phyloP scores from a whole-genome alignment of 2,888 invertebrate species.

The Carcina quercana region DNA sequence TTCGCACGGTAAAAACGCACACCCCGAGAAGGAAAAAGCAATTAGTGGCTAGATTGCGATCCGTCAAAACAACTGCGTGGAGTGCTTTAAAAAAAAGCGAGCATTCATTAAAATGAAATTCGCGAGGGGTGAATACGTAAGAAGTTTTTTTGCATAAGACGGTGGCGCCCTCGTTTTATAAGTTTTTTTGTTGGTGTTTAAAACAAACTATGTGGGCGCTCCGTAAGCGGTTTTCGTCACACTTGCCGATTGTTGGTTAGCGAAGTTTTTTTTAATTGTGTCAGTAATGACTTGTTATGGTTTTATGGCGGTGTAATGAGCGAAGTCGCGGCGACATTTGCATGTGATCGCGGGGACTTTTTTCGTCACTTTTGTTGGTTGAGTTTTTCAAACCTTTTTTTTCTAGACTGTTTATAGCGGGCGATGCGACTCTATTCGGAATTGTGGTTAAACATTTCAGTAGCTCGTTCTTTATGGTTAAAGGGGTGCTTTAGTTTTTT shows the following conservation, averaged over 20 bases:
- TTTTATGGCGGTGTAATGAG: conserved; percentile 67
- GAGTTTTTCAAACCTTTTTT: conserved; percentile 58
- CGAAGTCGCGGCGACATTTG: conserved; percentile 61
- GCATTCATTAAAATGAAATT: conserved; percentile 69
- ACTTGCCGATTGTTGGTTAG: conserved; percentile 56
- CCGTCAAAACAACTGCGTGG: conserved; percentile 73
- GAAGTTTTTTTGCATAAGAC: conserved; percentile 73
- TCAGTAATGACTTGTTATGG: conserved; percentile 69
- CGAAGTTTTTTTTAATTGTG: conserved; percentile 68
- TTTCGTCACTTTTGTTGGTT: conserved; percentile 58
- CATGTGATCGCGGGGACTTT: conserved; percentile 63
- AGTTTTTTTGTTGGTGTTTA: conserved; percentile 51
- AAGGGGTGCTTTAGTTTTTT: conserved; percentile 53
- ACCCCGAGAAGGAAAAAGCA: conserved; percentile 72
- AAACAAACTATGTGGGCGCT: conserved; percentile 71
- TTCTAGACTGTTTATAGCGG: conserved; percentile 52
- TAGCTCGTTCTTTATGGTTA: conserved; percentile 54
- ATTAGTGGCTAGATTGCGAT: conserved; percentile 74
- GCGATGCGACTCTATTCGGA: conserved; percentile 59
- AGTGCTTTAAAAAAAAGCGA: conserved; percentile 61
- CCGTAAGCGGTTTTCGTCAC: conserved; percentile 70
- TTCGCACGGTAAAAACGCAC: conserved; percentile 61
- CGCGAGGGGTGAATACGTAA: conserved; percentile 73
- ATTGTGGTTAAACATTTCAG: conserved; percentile 69
- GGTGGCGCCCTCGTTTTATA: conserved; percentile 61